Evolutionary conservation across 2,113 vertebrate species (phyloP), one percentile per base, ranked within the genome.

Genomic region (Syngnathus floridae): DNA sequence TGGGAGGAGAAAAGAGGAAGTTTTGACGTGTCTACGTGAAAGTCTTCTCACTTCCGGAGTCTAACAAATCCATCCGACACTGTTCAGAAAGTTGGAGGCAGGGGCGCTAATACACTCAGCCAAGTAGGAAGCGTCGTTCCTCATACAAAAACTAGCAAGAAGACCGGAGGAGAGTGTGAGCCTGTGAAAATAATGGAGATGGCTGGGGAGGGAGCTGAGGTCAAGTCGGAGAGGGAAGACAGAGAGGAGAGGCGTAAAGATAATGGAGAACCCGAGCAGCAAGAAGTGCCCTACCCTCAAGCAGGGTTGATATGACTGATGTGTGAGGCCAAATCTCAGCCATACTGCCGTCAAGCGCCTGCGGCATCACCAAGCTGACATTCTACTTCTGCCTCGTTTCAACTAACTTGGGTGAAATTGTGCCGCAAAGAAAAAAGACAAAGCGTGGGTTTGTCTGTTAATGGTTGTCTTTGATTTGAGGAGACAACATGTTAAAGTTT

Each of bases 31-130:
- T 80, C 77, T 79, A 46, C 59, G 41, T 16, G 46, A 69, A 62
- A 67, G 70, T 43, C 40, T 5, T 88, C 73, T 88, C 73, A 82
- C 80, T 88, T 82, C 83, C 65, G 38, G 66, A 77, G 72, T 82
- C 81, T 84, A 87, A 88, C 88, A 88, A 90, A 87, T 88, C 89
- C 82, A 17, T 56, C 54, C 26, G 79, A 48, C 76, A 75, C 84
- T 87, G 87, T 83, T 84, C 74, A 77, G 56, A 76, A 76, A 79
- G 81, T 78, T 76, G 75, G 85, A 80, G 7, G 79, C 80, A 26
- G 59, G 60, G 67, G 64, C 67, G 64, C 72, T 85, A 82, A 86
- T 82, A 75, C 76, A 86, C 81, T 72, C 70, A 64, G 75, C 70
- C 76, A 70, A 73, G 72, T 72, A 80, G 82, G 76, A 86, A 87